These are phyloP conservation scores for Cepaea nemoralis DNA, from an alignment of 1,140 invertebrate genomes.

Conservation along the genomic window DNA sequence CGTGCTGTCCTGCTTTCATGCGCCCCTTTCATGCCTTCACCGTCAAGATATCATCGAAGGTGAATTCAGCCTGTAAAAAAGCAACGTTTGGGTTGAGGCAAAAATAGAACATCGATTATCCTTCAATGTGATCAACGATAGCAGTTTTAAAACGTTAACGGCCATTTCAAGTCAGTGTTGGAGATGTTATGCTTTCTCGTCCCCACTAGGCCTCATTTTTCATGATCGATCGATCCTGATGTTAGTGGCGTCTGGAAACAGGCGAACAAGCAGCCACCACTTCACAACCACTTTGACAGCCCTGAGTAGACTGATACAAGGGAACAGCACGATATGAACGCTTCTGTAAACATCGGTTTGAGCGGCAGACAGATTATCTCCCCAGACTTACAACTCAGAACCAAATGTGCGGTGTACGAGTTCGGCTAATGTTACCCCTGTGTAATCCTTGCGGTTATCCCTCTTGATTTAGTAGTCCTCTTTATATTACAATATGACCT, in stretches of 20 bases:
- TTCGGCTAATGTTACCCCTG: no score
- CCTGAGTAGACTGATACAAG: background rate
- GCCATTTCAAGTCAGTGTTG: conserved; percentile 9
- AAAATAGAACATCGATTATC: conserved; percentile 10
- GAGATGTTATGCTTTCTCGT: background rate
- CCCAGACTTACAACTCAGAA: no score
- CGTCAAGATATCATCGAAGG: background rate
- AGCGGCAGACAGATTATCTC: no score
- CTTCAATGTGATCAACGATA: conserved; percentile 16
- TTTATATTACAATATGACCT: no score
- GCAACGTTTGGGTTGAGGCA: background rate
- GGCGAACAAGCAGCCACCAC: background rate
- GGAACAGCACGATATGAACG: background rate
- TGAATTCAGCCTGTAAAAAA: background rate
- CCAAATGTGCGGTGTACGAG: no score
- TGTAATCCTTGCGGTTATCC: no score
- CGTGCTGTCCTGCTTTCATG: no score
- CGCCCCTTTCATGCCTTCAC: no score
- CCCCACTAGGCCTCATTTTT: conserved; percentile 6
- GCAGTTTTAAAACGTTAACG: background rate
- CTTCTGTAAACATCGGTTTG: no score
- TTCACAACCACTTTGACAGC: background rate
- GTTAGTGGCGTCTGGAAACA: background rate
- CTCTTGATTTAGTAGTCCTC: no score
- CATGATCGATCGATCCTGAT: background rate